Conservation (phyloP, 1,140 invertebrate species). For the Drosophila tristis region DNA sequence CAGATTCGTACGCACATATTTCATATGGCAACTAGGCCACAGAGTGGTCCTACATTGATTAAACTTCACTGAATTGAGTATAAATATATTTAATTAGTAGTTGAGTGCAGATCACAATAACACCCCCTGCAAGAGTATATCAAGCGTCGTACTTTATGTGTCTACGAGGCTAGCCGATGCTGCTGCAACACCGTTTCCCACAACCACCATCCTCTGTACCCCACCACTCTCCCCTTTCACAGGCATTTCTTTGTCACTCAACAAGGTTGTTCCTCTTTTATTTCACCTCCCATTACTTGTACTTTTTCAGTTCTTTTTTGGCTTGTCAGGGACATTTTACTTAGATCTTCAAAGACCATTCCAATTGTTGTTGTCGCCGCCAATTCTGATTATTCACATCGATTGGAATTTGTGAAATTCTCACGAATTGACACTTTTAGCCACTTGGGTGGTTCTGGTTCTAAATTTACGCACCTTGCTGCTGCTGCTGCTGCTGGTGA, state of each 20-base stretch:
- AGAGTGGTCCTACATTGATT: too few species aligned
- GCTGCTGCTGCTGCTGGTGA: conserved; percentile 8
- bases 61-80: too few species aligned
- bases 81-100: too few species aligned
- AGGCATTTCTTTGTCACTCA: conserved; percentile 80
- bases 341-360: conserved; percentile 65
- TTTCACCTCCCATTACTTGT: conserved; percentile 6
- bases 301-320: conserved; percentile 10
- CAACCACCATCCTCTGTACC: background rate
- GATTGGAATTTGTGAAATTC: conserved; percentile 80
- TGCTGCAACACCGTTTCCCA: conserved; percentile 17
- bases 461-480: conserved; percentile 64
- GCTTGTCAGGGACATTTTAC: conserved; percentile 48
- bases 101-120: too few species aligned
- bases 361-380: conserved; percentile 53
- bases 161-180: conserved; percentile 7
- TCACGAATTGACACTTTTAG: conserved; percentile 79
- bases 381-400: conserved; percentile 81
- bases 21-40: too few species aligned
- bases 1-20: too few species aligned
- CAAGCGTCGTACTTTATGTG: too few species aligned
- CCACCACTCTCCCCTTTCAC: conserved; percentile 51
- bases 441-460: conserved; percentile 71
- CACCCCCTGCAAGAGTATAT: too few species aligned
- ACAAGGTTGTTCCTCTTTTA: conserved; percentile 64